Evolutionary conservation across 2,888 invertebrate species (phyloP), one percentile per base, ranked within the genome.

Genomic region (Eupeodes luniger): DNA sequence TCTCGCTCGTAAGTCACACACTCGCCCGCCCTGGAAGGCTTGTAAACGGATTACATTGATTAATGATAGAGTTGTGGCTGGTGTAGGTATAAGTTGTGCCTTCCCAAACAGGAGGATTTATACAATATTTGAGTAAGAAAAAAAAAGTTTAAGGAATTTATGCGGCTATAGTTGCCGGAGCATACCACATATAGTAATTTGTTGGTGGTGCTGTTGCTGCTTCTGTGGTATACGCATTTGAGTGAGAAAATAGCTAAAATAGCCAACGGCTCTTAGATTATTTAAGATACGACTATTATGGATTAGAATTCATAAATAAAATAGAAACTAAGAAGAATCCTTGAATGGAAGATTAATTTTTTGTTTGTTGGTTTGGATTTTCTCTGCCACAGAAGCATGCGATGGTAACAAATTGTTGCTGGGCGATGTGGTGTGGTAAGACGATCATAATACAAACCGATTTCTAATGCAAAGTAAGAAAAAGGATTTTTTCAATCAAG

Each of bases 1-100:
- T 84, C 81, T 81, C 61, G 78, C 55, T 84, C 84, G 84, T 84
- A 81, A 87, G 87, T 84, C 87, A 87, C 87, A 77, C 67, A 66
- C 67, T 66, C 81, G 55, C 77, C 74, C 34, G 55, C 62, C 66
- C 77, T 27, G 27, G 66, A 27, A 66, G 66, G 66, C 61, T 66
- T 74, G 80, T 81, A 81, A 87, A 87, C 80, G 84, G 87, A 87
- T 87, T 84, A 87, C 84, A 74, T 87, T 87, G 84, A 87, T 87
- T 87, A 87, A 87, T 87, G 87, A 84, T 67, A 44, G 66, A 81
- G 44, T 81, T 80, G 72, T 77, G 53, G 70, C 80, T 62, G 64
- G 51, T 11, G 10, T 3, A 7, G 16, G 19, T 19, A 53, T 72
- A 81, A 66, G 77, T 67, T 80, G 64, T 79, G 49, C 79, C 81